Percentiles rank a stretch among this genome's conserved stretches.
phyloP scores from a whole-genome alignment of 2,797 vertebrate genomes.

The Sebastes goodei region DNA sequence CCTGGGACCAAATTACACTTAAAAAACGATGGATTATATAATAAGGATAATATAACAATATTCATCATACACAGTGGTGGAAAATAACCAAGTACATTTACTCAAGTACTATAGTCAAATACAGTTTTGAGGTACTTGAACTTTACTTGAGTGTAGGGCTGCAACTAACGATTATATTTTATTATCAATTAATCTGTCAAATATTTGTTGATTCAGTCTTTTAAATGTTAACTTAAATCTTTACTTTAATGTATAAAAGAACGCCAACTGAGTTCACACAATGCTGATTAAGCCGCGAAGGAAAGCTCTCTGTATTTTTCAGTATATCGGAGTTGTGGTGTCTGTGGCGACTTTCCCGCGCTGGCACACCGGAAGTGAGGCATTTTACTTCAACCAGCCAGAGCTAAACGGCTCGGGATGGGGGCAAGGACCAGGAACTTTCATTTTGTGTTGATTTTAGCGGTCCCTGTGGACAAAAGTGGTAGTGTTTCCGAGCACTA shows the following conservation, averaged over 20 bases:
- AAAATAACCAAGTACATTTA: neutral
- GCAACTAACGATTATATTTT: no score
- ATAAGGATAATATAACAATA: no score
- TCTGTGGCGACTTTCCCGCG: neutral
- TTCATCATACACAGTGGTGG: no score
- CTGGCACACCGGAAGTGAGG: neutral
- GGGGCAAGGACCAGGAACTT: neutral
- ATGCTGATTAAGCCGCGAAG: rapidly evolving
- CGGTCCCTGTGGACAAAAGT: neutral
- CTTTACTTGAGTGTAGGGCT: no score
- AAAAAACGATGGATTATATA: no score
- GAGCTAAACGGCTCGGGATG: neutral
- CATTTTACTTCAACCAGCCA: neutral
- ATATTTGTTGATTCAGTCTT: no score
- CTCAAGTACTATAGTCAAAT: neutral
- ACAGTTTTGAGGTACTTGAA: no score
- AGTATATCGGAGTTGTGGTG: neutral
- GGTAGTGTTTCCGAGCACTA: neutral
- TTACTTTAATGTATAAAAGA: no score
- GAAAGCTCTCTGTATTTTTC: neutral
- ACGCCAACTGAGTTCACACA: no score
- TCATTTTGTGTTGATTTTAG: neutral
- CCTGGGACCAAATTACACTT: no score
- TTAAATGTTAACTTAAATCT: no score
- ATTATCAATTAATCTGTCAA: no score